These are phyloP conservation scores for Seira sanloemensis DNA, from an alignment of 2,888 invertebrate genomes.

Conservation along the genomic window DNA sequence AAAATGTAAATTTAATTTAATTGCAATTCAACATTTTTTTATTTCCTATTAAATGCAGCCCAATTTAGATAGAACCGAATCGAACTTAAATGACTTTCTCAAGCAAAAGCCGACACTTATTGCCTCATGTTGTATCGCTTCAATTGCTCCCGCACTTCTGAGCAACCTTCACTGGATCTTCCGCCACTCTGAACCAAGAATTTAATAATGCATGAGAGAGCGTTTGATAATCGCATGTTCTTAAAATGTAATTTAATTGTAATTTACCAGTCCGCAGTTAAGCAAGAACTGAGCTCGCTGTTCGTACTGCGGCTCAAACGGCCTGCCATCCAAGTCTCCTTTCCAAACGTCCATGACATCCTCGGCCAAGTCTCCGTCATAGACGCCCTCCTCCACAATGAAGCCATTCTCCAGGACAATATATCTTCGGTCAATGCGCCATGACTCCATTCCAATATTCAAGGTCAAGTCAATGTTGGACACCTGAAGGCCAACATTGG, in stretches of 20 bases:
- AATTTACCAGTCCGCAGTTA: slow-evolving; percentile 43
- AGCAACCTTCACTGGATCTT: neutral
- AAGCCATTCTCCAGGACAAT: slow-evolving; percentile 19
- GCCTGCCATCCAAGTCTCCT: slow-evolving; percentile 22
- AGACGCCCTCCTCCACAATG: slow-evolving; percentile 26
- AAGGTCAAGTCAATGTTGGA: slow-evolving; percentile 28
- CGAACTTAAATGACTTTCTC: too few relatives aligned
- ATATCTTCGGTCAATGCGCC: slow-evolving; percentile 20
- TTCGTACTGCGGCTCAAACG: slow-evolving; percentile 34
- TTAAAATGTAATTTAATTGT: neutral
- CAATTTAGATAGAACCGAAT: too few relatives aligned
- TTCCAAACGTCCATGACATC: slow-evolving; percentile 28
- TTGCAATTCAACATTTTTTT: too few relatives aligned
- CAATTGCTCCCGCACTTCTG: neutral
- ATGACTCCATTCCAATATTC: neutral
- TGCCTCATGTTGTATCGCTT: neutral
- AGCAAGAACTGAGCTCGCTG: slow-evolving; percentile 32
- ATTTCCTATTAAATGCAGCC: too few relatives aligned
- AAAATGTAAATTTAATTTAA: too few relatives aligned
- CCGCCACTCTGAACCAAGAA: neutral
- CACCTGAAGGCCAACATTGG: slow-evolving; percentile 29
- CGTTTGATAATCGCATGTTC: neutral
- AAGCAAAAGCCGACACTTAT: too few relatives aligned
- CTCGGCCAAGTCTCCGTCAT: neutral
- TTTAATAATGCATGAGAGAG: neutral